phyloP scores from a whole-genome alignment of 2,113 vertebrate species.

The Campylomormyrus numenius region DNA sequence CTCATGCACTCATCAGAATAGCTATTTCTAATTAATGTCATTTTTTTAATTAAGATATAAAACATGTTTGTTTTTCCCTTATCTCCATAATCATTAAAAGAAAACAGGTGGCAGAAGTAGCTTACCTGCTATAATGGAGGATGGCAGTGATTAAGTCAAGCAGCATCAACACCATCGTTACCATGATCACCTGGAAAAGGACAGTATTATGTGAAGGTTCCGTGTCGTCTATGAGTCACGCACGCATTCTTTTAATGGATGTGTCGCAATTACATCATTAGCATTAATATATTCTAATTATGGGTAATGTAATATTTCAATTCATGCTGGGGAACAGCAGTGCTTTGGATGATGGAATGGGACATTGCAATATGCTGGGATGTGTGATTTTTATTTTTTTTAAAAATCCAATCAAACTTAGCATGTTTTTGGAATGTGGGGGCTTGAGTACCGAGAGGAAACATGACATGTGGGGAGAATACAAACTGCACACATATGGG shows the following conservation, averaged over 20 bases:
- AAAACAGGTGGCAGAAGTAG: neutral
- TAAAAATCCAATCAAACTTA: neutral
- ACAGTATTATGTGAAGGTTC: constrained; percentile 23
- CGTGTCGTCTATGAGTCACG: constrained; percentile 1
- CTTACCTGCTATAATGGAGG: constrained; percentile 30
- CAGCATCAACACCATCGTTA: constrained; percentile 30
- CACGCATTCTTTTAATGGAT: neutral
- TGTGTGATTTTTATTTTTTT: neutral
- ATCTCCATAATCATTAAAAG: neutral
- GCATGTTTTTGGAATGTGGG: neutral
- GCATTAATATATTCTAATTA: neutral
- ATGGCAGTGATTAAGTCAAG: neutral
- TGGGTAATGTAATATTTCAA: neutral
- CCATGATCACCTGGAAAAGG: constrained; percentile 26
- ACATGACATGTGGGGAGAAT: neutral
- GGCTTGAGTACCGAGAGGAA: neutral
- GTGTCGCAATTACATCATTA: neutral
- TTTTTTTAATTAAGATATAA: neutral
- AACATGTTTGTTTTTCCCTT: neutral
- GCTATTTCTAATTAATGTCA: neutral
- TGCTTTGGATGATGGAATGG: neutral
- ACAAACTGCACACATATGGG: neutral
- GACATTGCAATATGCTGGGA: neutral
- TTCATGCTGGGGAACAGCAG: neutral
- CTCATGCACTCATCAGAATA: neutral